These are phyloP conservation scores for Mormyrus lacerda DNA, from an alignment of 2,113 vertebrate species.

Conservation along the genomic window DNA sequence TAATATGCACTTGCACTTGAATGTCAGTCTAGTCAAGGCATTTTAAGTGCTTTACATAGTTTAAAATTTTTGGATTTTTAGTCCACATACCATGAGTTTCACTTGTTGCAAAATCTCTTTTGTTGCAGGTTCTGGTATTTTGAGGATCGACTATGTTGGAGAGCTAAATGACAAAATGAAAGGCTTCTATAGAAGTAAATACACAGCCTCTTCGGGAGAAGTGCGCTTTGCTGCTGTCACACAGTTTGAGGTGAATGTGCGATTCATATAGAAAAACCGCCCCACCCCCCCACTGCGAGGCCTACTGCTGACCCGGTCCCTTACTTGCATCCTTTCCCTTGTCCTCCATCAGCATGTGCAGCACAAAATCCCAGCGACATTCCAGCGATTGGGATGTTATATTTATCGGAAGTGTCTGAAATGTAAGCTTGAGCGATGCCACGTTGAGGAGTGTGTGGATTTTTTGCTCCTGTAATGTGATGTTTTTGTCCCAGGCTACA, in stretches of 20 bases:
- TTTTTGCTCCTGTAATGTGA: background rate
- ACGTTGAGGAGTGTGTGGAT: background rate
- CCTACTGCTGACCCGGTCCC: background rate
- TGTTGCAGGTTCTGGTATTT: conserved; percentile 71
- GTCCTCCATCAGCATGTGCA: background rate
- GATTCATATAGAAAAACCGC: background rate
- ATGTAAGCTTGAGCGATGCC: background rate
- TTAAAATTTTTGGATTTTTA: background rate
- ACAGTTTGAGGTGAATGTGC: conserved; percentile 84
- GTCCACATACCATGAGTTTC: conserved; percentile 1
- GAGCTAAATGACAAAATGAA: conserved; percentile 99
- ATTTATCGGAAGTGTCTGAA: background rate
- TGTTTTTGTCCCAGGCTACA: conserved; percentile 69
- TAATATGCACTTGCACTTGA: no score
- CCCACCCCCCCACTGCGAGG: background rate
- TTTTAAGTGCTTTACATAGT: background rate
- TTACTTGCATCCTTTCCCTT: background rate
- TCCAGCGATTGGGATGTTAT: background rate
- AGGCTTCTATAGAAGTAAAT: conserved; percentile 96
- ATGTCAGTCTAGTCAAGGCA: no score
- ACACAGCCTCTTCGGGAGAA: conserved; percentile 75
- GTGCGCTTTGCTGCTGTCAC: conserved; percentile 90
- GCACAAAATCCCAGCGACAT: background rate
- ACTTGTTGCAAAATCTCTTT: background rate
- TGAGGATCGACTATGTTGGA: conserved; percentile 96